These are phyloP conservation scores for Lepidonotus clava DNA, from an alignment of 2,888 invertebrate species.

Conservation along the genomic window DNA sequence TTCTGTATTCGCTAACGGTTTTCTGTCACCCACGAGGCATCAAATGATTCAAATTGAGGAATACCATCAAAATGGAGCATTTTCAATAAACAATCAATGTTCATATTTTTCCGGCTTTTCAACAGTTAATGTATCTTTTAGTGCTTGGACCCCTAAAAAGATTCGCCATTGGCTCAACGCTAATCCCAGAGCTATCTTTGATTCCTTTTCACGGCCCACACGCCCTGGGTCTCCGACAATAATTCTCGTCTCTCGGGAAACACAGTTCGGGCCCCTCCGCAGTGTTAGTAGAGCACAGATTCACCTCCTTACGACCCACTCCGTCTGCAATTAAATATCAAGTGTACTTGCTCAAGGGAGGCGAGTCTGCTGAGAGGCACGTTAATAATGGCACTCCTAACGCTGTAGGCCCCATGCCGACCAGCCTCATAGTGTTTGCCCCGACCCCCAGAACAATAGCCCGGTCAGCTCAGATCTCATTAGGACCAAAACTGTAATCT, in stretches of 20 bases:
- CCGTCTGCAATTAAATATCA: constrained; percentile 50
- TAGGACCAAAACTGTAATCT: constrained; percentile 38
- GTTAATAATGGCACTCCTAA: constrained; percentile 39
- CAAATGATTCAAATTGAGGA: too few species aligned
- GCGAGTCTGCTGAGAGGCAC: background rate
- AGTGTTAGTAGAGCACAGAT: constrained; percentile 21
- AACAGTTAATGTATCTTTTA: too few species aligned
- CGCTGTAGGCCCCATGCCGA: background rate
- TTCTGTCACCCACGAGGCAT: background rate
- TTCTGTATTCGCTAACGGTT: constrained; percentile 7
- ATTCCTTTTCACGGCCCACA: too few species aligned
- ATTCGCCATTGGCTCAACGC: too few species aligned
- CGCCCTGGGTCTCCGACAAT: too few species aligned
- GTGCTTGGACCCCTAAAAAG: too few species aligned
- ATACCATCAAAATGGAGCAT: background rate
- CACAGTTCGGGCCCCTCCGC: background rate
- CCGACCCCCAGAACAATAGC: constrained; percentile 38
- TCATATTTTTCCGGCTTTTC: background rate
- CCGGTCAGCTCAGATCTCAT: constrained; percentile 39
- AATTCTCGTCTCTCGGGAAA: background rate
- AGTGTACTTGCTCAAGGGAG: constrained; percentile 40
- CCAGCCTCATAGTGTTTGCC: background rate
- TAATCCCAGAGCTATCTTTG: too few species aligned
- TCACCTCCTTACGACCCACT: constrained; percentile 27
- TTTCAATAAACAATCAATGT: background rate